Evolutionary conservation across 1,140 invertebrate species (phyloP).

Genomic region (Leptopilina clavipes): DNA sequence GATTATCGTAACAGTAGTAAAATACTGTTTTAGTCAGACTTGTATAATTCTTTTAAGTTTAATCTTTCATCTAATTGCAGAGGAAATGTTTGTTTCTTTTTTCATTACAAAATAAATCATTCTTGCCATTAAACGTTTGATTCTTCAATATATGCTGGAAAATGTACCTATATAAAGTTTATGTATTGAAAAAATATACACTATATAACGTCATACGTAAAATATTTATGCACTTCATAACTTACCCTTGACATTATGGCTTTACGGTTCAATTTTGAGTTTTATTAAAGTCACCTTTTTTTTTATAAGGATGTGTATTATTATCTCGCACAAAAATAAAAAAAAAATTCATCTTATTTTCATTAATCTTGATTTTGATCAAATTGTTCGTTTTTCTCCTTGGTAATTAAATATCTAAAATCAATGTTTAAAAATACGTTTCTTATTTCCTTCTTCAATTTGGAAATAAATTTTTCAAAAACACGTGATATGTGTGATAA

Average conservation of each 20-base stretch:
- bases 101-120: not conserved
- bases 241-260: constrained; percentile 8
- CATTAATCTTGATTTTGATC: not conserved
- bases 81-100: no score
- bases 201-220: not conserved
- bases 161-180: not conserved
- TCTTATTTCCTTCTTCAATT: no score
- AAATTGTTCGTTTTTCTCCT: no score
- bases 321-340: not conserved
- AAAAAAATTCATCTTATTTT: not conserved
- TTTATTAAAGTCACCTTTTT: not conserved
- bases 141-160: not conserved
- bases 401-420: no score
- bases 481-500: no score
- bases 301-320: no score
- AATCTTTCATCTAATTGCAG: no score
- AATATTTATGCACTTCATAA: constrained; percentile 7
- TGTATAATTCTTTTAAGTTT: no score
- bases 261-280: not conserved
- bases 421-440: no score
- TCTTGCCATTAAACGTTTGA: not conserved
- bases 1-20: no score
- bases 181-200: not conserved
- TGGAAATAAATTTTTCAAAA: no score
- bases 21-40: no score